Evolutionary conservation across 2,888 invertebrate species (phyloP).

Genomic region (Drosophila yooni): DNA sequence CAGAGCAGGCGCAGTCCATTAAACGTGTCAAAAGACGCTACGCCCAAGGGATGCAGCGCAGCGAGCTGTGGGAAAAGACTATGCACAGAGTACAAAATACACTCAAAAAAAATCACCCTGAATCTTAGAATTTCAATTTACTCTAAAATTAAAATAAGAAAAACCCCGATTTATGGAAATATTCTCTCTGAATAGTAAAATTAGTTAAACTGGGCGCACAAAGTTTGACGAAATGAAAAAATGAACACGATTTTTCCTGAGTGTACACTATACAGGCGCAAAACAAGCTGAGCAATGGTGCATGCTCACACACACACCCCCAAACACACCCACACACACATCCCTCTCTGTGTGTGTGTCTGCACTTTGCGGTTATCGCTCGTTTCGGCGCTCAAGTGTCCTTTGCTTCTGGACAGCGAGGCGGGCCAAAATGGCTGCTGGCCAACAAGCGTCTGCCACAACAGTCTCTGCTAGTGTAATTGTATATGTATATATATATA

Average conservation of each 20-base stretch:
- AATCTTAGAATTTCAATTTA: neutral
- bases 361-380: constrained; percentile 54
- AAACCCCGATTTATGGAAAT: neutral
- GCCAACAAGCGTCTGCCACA: constrained; percentile 43
- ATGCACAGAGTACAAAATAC: neutral
- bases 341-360: constrained; percentile 26
- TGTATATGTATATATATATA: neutral
- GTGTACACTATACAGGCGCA: constrained; percentile 5
- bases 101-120: neutral
- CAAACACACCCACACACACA: neutral
- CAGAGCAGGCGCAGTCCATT: constrained; percentile 61
- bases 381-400: constrained; percentile 49
- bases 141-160: too few species aligned
- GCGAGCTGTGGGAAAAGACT: constrained; percentile 10
- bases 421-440: constrained; percentile 45
- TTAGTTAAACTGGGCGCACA: neutral
- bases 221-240: neutral
- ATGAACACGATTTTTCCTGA: neutral
- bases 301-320: constrained; percentile 1
- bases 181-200: neutral
- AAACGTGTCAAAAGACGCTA: constrained; percentile 74
- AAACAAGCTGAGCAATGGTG: constrained; percentile 49
- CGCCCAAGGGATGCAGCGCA: constrained; percentile 50
- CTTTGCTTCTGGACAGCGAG: constrained; percentile 48
- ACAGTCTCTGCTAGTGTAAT: constrained; percentile 6